Conservation (phyloP, 2,113 vertebrate species). For the Sebastes schlegelii region DNA sequence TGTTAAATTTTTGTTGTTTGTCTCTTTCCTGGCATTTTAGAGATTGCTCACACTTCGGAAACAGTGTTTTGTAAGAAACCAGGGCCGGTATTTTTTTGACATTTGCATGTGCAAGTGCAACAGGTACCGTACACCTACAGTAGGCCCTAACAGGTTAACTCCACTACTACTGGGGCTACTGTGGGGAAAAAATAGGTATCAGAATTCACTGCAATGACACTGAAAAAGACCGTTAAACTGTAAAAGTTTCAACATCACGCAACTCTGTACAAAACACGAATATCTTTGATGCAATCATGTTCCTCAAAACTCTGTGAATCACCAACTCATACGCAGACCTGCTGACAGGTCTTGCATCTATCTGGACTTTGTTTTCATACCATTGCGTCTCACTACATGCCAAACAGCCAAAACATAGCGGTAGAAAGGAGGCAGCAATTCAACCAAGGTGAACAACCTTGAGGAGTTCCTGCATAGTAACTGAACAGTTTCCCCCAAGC, state of each 20-base stretch:
- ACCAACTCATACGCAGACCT: background rate
- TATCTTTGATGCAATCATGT: background rate
- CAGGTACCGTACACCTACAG: background rate
- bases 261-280: background rate
- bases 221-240: background rate
- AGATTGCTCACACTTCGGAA: background rate
- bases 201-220: background rate
- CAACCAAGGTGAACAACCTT: conserved; percentile 16
- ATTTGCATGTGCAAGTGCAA: background rate
- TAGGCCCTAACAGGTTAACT: background rate
- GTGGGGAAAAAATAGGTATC: no score
- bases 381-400: background rate
- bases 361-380: conserved; percentile 62
- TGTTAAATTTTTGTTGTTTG: background rate
- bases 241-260: background rate
- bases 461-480: background rate
- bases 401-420: conserved; percentile 43
- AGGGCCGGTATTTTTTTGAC: background rate
- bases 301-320: conserved; percentile 1
- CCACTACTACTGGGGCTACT: background rate
- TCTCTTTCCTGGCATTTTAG: background rate
- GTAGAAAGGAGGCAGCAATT: conserved; percentile 3
- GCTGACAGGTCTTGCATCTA: conserved; percentile 1
- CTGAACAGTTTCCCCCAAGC: background rate
- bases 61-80: background rate